Evolutionary conservation across 2,797 vertebrate genomes (phyloP), one percentile per base, ranked within the genome.

Genomic region (Microhierax caerulescens): DNA sequence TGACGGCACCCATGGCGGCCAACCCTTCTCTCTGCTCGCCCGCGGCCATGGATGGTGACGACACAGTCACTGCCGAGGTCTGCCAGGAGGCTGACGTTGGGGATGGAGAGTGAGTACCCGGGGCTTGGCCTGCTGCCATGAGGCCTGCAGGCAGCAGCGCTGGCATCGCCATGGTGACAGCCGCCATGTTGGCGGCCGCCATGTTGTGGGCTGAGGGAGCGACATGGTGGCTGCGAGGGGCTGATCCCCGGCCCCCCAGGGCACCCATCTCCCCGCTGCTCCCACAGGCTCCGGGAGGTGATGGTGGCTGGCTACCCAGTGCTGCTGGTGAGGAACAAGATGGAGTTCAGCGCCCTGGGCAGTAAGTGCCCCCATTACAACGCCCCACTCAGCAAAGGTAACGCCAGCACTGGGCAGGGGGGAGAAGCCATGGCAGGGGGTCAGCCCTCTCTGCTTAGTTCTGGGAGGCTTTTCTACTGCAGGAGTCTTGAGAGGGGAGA

Each of bases 361-460:
- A 98, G 97, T 97, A 97, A 54, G 80, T 99, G 99, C 77, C 97
- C 99, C 30, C 99, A 99, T 83, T 98, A 98, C 0, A 98, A 98
- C 4, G 99, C 98, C 17, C 98, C 99, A 0, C 98, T 99, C 53
- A 95, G 98, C 92, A 99, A 98, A 98, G 99, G 99, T 99, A 97
- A 96, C 16, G 8, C 53, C 3, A 8, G 59, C 3, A 11, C 3
- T 1, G 48, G 56, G 45, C n/a, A 21, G 48, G 9, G 13, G 27
- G 39, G 2, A 32, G 24, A 43, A n/a, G 10, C 12, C 36, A 2
- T 1, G 1, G 1, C 15, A 13, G 21, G 54, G 13, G 30, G 32
- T 43, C n/a, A 11, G 28, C 13, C 68, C 51, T 95, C 45, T 27
- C 8, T 25, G 5, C 27, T 5, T 10, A 1, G 3, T 27, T 25